These are phyloP conservation scores for Spheniscus mendiculus DNA, from an alignment of 2,113 vertebrate species.

Conservation along the genomic window DNA sequence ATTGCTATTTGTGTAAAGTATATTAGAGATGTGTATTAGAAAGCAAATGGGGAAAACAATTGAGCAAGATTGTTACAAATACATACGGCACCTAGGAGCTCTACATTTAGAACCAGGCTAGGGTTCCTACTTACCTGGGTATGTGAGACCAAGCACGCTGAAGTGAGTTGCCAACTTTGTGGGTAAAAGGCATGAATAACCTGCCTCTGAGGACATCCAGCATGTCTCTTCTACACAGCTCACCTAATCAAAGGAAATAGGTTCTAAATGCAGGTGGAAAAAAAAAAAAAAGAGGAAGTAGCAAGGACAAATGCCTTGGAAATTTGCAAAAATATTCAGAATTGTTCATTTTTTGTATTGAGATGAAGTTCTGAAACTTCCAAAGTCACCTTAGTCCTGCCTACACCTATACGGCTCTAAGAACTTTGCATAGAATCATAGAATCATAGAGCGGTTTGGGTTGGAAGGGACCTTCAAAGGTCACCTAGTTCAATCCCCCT, in stretches of 20 bases:
- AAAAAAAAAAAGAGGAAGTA: neutral
- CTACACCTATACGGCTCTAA: accelerated
- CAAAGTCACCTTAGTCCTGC: neutral
- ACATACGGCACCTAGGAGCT: neutral
- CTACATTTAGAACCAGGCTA: neutral
- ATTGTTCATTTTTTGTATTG: neutral
- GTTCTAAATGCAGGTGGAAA: neutral
- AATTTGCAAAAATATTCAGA: neutral
- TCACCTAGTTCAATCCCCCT: accelerated
- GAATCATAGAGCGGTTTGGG: neutral
- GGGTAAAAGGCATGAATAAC: neutral
- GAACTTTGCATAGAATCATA: neutral
- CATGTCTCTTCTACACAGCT: neutral
- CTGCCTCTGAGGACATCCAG: neutral
- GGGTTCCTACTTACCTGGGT: neutral
- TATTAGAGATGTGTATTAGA: neutral
- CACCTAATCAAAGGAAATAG: neutral
- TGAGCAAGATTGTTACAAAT: neutral
- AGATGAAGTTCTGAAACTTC: neutral
- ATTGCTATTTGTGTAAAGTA: neutral
- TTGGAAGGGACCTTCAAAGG: neutral
- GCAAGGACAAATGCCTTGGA: neutral
- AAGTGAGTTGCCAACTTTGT: neutral
- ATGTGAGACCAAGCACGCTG: neutral
- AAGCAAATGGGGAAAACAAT: neutral